phyloP scores from a whole-genome alignment of 2,113 vertebrate species.

The Pipa parva region DNA sequence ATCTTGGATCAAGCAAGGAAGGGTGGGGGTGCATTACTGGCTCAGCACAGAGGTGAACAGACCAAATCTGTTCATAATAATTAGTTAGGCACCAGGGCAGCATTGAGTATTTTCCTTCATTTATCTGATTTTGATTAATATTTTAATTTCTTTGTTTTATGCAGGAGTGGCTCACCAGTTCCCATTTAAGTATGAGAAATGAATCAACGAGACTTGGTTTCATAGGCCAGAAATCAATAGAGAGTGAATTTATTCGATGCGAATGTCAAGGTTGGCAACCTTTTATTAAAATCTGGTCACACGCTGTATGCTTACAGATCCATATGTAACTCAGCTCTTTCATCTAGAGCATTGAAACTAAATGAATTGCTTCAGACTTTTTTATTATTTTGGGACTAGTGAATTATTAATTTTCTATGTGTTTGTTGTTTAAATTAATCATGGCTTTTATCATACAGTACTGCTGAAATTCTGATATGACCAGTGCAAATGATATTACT shows the following conservation, averaged over 20 bases:
- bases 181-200: conserved; percentile 46
- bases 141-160: conserved; percentile 50
- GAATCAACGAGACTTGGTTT: conserved; percentile 34
- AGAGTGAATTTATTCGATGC: conserved; percentile 40
- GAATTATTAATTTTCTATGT: conserved; percentile 9
- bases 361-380: conserved; percentile 9
- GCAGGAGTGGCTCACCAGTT: conserved; percentile 37
- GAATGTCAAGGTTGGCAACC: conserved; percentile 26
- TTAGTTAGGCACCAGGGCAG: conserved; percentile 56
- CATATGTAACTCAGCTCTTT: conserved; percentile 13
- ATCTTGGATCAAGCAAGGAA: conserved; percentile 65
- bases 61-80: conserved; percentile 58
- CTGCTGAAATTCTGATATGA: not conserved
- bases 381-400: conserved; percentile 2
- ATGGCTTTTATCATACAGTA: not conserved
- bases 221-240: conserved; percentile 46
- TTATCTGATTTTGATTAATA: conserved; percentile 61
- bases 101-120: conserved; percentile 52
- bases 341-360: not conserved
- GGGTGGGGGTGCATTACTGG: conserved; percentile 62
- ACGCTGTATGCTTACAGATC: conserved; percentile 11
- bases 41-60: conserved; percentile 64
- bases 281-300: conserved; percentile 12
- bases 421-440: not conserved
- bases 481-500: not conserved